Evolutionary conservation across 2,797 vertebrate species (phyloP), one percentile per base, ranked within the genome.

Genomic region (Oophaga sylvatica): DNA sequence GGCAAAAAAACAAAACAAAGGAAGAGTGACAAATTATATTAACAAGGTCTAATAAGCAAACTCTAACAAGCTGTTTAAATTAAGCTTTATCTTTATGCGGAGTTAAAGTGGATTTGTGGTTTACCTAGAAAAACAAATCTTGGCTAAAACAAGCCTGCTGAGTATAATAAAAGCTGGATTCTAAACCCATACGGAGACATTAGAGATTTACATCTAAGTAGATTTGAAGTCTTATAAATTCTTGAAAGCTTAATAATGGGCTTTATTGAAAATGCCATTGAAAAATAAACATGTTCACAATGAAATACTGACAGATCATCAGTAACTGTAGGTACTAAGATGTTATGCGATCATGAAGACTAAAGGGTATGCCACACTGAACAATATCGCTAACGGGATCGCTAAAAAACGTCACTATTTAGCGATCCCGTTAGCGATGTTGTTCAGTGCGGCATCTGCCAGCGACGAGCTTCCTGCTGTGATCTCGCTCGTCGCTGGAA

Each of bases 91-190:
- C 87, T 92, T 93, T 92, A 29, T 73, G 26, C 79, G 81, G 91
- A 87, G 86, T 89, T 90, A 87, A 91, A 90, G 84, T 84, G 88
- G 87, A 90, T 92, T 90, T 90, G 90, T 91, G 89, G 90, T 92
- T 93, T 92, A 91, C 84, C 84, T 90, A 45, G 71, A 90, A 90
- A 93, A 93, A 91, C 91, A 92, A 92, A 92, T 89, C 90, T 91
- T 90, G 86, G 68, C 87, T 92, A 70, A 70, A 91, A 83, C 70
- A 92, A 92, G 92, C 53, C 84, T 91, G 84, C 53, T 59, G 35
- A 90, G 91, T 90, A 91, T 90, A 90, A 91, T 83, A 73, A 91
- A 89, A 91, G 86, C 79, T 88, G n/a, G 89, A 4, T 45, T 75
- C 35, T 75, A 75, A 93, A 92, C 67, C 90, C 89, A 53, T 75